Base-by-base conservation (phyloP, 2,888 invertebrate species). In the Sarcophaga rosellei region DNA sequence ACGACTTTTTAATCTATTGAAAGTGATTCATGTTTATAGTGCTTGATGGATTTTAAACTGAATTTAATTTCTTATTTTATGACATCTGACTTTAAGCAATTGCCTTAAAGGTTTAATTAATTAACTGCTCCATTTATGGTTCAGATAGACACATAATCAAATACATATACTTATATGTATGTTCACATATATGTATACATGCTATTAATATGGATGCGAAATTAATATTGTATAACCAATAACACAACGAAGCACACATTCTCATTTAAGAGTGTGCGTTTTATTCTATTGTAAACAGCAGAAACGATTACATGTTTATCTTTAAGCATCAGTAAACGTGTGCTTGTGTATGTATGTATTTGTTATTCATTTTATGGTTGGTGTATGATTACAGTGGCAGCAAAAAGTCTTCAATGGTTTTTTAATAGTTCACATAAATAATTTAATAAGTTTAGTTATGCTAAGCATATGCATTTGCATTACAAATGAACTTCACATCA, bases 81-180 rank as follows among this genome's bases (percentile, higher is more conserved):
- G 35, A 65, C 10, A n/a, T 65, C 10, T n/a, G n/a, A 44, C 35
- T 44, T 65, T 15, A 65, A 65, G 21, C 10, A 35, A 44, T 65
- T 25, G 44, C 11, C 65, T 65, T 65, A 35, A n/a, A 65, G 44
- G 35, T 10, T n/a, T 35, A 65, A 44, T 35, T 35, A 35, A 35
- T 65, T 44, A 65, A 65, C 35, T 65, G 44, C 8, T 65, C 35
- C 44, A 35, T 6, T 65, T 35, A 44, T 44, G 17, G 21, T 76
- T 76, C 10, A 65, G 20, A 66, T 57, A 76, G 57, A 76, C 44
- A 44, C 4, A 76, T n/a, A 63, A 1, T 15, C 15, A 63, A 23
- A 63, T 12, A 63, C 15, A 12, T 23, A 25, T 12, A 63, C 15
- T 4, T 23, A 25, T 4, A 1, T 23, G 25, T 4, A 15, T 63